These are phyloP conservation scores for Barnardius zonarius DNA, from an alignment of 2,113 vertebrate genomes.

Conservation along the genomic window DNA sequence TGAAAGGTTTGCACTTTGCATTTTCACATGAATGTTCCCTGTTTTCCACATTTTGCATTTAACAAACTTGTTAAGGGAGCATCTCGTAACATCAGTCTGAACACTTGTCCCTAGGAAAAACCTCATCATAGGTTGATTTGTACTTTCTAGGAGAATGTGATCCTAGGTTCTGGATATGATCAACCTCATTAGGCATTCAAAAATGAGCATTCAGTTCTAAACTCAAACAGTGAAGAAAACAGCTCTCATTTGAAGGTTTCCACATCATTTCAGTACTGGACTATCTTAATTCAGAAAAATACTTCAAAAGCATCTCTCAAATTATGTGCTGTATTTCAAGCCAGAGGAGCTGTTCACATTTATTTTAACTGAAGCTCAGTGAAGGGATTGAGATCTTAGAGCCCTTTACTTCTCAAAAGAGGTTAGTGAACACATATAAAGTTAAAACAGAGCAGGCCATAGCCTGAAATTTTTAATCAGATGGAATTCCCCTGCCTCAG, in stretches of 20 bases:
- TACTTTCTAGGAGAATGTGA: background rate
- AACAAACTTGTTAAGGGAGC: background rate
- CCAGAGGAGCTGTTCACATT: background rate
- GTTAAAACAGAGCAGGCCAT: background rate
- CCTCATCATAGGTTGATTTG: background rate
- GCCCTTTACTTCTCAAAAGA: background rate
- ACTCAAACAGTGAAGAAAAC: background rate
- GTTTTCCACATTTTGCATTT: background rate
- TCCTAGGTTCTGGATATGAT: background rate
- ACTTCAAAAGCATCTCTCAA: background rate
- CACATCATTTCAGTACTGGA: background rate
- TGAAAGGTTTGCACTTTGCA: background rate
- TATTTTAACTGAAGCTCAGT: background rate
- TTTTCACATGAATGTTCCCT: background rate
- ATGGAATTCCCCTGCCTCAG: background rate
- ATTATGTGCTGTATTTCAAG: background rate
- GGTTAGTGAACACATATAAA: background rate
- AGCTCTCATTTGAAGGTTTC: background rate
- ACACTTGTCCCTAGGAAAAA: background rate
- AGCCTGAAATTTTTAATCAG: conserved; percentile 3
- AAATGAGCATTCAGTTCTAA: background rate
- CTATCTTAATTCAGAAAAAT: background rate
- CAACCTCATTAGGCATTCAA: background rate
- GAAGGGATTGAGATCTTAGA: background rate
- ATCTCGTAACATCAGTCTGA: background rate